These are phyloP conservation scores for Nemopilema nomurai DNA, from an alignment of 30 jellyfish, hydroid and myxozoan genomes.

Conservation along the genomic window DNA sequence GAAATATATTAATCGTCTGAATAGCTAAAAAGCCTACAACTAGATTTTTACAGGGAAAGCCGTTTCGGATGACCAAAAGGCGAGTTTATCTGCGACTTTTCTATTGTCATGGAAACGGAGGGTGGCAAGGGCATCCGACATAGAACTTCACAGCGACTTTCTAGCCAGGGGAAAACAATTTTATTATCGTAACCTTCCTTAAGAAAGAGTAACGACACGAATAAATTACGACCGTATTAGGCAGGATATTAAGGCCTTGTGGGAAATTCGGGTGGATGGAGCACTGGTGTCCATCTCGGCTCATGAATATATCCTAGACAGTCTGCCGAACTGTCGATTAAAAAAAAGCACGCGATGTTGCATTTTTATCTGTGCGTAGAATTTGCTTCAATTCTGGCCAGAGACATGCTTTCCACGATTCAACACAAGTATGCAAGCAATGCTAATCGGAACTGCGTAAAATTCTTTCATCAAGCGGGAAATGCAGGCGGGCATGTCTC, in stretches of 20 bases:
- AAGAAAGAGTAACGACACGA: neutral
- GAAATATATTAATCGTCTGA: no score
- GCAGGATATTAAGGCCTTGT: neutral
- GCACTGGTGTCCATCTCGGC: neutral
- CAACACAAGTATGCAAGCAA: neutral
- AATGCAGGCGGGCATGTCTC: neutral
- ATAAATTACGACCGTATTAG: neutral
- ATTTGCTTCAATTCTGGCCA: neutral
- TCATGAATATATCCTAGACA: slow-evolving; percentile 54
- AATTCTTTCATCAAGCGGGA: neutral
- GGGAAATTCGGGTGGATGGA: neutral
- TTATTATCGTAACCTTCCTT: no score
- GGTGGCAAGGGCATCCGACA: no score
- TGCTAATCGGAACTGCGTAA: neutral
- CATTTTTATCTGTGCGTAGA: neutral
- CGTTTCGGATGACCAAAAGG: neutral
- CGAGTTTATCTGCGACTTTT: slow-evolving; percentile 39
- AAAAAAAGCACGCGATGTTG: slow-evolving; percentile 18
- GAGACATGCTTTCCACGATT: neutral
- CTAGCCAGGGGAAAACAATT: neutral
- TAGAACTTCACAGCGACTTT: neutral
- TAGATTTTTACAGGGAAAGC: neutral
- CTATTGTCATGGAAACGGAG: slow-evolving; percentile 39
- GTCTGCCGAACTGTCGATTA: neutral
- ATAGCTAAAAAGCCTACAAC: no score